Evolutionary conservation across 1,140 invertebrate genomes (phyloP).

Genomic region (Drosophila carrolli): DNA sequence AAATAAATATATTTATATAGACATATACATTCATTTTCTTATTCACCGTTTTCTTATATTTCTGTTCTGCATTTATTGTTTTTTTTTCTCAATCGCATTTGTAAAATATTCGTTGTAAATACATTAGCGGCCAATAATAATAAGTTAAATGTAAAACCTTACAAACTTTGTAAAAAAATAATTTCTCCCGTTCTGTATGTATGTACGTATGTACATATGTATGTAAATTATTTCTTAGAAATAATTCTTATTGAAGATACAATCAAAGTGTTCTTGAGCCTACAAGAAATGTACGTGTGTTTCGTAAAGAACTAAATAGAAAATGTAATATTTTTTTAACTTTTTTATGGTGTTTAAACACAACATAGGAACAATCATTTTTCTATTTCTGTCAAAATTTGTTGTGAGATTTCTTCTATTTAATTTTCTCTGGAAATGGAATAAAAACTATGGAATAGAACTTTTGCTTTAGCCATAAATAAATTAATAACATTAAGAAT

Average conservation of each 20-base stretch:
- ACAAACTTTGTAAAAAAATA: slow-evolving; percentile 72
- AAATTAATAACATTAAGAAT: neutral
- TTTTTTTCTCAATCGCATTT: slow-evolving; percentile 34
- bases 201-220: slow-evolving; percentile 23
- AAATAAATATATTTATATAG: slow-evolving; percentile 36
- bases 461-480: neutral
- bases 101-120: slow-evolving; percentile 80
- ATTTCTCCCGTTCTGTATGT: slow-evolving; percentile 19
- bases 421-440: neutral
- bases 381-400: no score
- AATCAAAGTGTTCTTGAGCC: slow-evolving; percentile 1
- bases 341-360: neutral
- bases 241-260: slow-evolving; percentile 3
- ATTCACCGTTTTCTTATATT: slow-evolving; percentile 7
- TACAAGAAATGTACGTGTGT: neutral
- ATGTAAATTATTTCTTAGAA: slow-evolving; percentile 8
- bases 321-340: neutral
- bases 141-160: slow-evolving; percentile 64
- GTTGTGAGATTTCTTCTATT: neutral
- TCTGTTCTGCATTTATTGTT: slow-evolving; percentile 9
- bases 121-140: slow-evolving; percentile 44
- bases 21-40: slow-evolving; percentile 12
- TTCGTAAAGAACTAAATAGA: neutral
- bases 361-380: no score
- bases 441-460: neutral